Base-by-base conservation (phyloP, 1,140 invertebrate genomes). In the Leucophenga varia region DNA sequence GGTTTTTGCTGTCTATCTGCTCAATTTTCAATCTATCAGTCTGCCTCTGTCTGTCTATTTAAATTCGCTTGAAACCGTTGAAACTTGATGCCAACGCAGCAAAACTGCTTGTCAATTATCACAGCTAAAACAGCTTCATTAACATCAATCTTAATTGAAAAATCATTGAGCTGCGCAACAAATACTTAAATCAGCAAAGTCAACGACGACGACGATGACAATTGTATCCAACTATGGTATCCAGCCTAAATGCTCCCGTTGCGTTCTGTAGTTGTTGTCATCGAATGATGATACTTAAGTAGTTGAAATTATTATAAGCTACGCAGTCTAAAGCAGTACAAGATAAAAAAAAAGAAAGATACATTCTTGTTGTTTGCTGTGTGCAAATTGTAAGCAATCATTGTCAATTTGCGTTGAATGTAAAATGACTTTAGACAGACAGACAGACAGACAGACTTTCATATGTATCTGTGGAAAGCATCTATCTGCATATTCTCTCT, bases 351-450 rank as follows among this genome's bases (percentile, higher is more conserved):
- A 10, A 6, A 25, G 22, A 25, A 10, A 25, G 22, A 25, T 10
- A 10, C 22, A 25, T 10, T 6, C 22, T 25, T 25, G 22, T 6
- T 10, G 22, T 25, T 25, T 5, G 56, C 46, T 55, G 47, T 41
- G 51, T 59, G 64, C 64, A 67, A 67, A 67, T 67, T 67, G 63
- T 67, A 54, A 49, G 59, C 64, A 67, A 67, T 67, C 64, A 67
- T 67, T 63, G 64, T 67, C 63, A 67, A 67, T 67, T 67, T 68
- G 63, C 63, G 63, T 51, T 59, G 56, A 64, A 52, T 50, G 52
- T 54, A 57, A 52, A 58, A 44, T 54, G 47, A 45, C 55, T 59
- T 49, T 32, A 48, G 25, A 28, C 47, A 31, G 42, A 4, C 38
- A 39, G 42, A 30, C 25, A 20, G 35, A 47, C n/a, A 45, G 49